Evolutionary conservation across 2,888 invertebrate species (phyloP).

Genomic region (Portevinia maculata): DNA sequence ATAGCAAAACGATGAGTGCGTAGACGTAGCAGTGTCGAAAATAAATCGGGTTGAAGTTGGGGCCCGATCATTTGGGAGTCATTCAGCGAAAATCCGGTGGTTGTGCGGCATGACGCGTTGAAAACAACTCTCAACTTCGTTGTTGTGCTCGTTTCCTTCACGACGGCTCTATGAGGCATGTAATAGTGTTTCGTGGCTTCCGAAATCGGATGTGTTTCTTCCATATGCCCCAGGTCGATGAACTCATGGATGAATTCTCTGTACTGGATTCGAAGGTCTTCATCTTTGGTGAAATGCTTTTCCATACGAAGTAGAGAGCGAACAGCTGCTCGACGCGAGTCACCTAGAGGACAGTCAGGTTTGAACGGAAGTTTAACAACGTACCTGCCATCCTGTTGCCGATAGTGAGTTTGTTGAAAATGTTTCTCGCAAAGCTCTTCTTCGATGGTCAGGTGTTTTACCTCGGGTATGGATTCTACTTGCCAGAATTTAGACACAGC

Average conservation of each 20-base stretch:
- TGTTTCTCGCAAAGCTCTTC: constrained; percentile 52
- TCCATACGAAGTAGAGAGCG: too few relatives aligned
- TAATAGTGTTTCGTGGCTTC: background rate
- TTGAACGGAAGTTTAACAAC: background rate
- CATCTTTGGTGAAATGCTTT: too few relatives aligned
- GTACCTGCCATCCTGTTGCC: background rate
- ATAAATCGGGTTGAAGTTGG: constrained; percentile 44
- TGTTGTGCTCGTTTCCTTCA: too few relatives aligned
- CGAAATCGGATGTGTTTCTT: too few relatives aligned
- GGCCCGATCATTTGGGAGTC: constrained; percentile 6
- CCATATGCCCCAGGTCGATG: too few relatives aligned
- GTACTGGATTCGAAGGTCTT: too few relatives aligned
- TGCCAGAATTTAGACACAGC: constrained; percentile 55
- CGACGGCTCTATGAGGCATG: background rate
- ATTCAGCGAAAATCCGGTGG: constrained; percentile 17
- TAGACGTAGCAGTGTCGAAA: background rate
- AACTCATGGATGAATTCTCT: background rate
- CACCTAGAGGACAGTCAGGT: background rate
- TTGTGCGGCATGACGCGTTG: constrained; percentile 30
- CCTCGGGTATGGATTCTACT: constrained; percentile 47
- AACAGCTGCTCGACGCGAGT: too few relatives aligned
- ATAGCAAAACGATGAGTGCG: background rate
- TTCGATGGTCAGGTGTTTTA: constrained; percentile 41
- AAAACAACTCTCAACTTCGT: constrained; percentile 38
- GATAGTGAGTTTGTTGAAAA: constrained; percentile 31